Evolutionary conservation across 2,113 vertebrate genomes (phyloP).

Genomic region (Lophura nycthemera): DNA sequence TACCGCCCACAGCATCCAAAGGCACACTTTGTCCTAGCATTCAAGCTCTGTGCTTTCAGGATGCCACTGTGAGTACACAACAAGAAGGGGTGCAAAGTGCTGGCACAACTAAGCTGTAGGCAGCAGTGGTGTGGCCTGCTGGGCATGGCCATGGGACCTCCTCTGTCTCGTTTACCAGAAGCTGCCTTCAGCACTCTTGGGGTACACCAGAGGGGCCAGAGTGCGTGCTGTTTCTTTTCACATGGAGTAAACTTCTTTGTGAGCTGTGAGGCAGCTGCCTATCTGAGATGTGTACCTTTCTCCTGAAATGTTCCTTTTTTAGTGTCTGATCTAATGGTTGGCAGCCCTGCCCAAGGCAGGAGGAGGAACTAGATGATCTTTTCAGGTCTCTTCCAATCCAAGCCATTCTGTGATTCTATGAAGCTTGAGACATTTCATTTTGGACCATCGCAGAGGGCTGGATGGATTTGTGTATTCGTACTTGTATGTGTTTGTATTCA

Average conservation of each 20-base stretch:
- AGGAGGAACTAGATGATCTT: no score
- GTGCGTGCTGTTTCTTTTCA: neutral
- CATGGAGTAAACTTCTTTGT: neutral
- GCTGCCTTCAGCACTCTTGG: neutral
- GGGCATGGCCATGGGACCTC: accelerated
- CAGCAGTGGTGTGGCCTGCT: neutral
- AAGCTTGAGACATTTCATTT: neutral
- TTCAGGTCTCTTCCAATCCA: no score
- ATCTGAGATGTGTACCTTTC: neutral
- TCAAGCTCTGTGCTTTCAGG: neutral
- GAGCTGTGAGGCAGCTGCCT: neutral
- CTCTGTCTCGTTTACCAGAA: neutral
- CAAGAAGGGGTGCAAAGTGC: neutral
- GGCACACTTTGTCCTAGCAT: neutral
- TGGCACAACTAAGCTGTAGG: neutral
- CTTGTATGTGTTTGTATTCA: neutral
- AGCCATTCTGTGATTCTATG: no score
- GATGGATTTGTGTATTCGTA: neutral
- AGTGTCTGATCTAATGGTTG: no score
- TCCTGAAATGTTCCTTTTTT: no score
- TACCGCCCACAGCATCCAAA: neutral
- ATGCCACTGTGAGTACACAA: neutral
- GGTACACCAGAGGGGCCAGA: neutral
- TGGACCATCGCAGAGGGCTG: neutral
- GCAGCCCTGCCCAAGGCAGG: no score